Conservation (phyloP, 2,888 invertebrate genomes). For the Spodoptera picta region DNA sequence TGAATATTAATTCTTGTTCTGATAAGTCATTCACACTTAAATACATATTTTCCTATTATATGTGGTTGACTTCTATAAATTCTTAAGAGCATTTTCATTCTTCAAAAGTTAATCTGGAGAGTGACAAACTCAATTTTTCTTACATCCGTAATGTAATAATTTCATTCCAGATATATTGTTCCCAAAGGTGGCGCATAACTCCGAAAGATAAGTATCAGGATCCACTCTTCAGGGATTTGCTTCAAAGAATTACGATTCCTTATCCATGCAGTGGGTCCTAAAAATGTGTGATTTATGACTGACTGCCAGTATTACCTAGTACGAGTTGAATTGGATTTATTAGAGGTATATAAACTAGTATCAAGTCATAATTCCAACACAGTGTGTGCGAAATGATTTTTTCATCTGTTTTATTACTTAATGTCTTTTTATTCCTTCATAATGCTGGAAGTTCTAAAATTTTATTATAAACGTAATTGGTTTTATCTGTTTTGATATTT, state of each 20-base stretch:
- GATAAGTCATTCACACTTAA: too few species aligned
- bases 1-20: too few species aligned
- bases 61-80: too few species aligned
- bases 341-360: slow-evolving; percentile 43
- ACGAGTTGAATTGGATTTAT: slow-evolving; percentile 54
- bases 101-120: too few species aligned
- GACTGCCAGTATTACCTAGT: slow-evolving; percentile 32
- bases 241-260: slow-evolving; percentile 54
- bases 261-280: slow-evolving; percentile 51
- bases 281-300: slow-evolving; percentile 56
- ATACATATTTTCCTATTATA: too few species aligned
- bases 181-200: slow-evolving; percentile 7
- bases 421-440: not conserved
- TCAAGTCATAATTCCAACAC: slow-evolving; percentile 22
- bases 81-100: too few species aligned
- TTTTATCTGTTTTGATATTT: not conserved
- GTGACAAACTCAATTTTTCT: not conserved
- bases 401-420: slow-evolving; percentile 28
- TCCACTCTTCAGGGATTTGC: slow-evolving; percentile 43
- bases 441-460: not conserved
- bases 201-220: slow-evolving; percentile 33
- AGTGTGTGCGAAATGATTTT: slow-evolving; percentile 44
- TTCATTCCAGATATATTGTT: slow-evolving; percentile 12
- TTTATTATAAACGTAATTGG: not conserved
- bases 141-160: not conserved